Conservation (phyloP, 2,888 invertebrate genomes). For the Lamproptera curius region DNA sequence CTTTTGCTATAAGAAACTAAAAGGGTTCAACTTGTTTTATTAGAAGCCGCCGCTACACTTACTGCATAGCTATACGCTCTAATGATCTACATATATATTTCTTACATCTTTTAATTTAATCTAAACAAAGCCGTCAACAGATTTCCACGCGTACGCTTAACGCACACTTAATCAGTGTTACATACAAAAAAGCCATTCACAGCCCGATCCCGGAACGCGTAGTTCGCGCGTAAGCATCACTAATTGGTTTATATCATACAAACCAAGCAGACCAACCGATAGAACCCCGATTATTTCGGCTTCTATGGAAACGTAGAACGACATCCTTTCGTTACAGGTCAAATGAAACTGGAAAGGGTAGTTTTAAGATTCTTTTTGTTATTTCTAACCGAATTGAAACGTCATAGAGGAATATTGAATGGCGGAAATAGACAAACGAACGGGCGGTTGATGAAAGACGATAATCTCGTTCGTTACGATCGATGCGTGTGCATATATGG, state of each 20-base stretch:
- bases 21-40: too few relatives aligned
- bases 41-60: too few relatives aligned
- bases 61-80: slow-evolving; percentile 33
- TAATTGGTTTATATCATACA: slow-evolving; percentile 75
- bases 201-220: slow-evolving; percentile 41
- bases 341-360: slow-evolving; percentile 27
- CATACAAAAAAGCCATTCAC: slow-evolving; percentile 40
- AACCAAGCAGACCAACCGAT: slow-evolving; percentile 59
- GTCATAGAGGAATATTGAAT: slow-evolving; percentile 61
- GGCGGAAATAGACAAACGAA: slow-evolving; percentile 43
- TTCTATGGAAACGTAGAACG: not conserved
- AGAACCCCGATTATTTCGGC: slow-evolving; percentile 34
- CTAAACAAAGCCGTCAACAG: too few relatives aligned
- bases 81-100: too few relatives aligned
- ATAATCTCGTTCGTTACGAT: slow-evolving; percentile 62
- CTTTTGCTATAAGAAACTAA: too few relatives aligned
- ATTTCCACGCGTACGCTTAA: too few relatives aligned
- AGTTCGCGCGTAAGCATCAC: slow-evolving; percentile 70
- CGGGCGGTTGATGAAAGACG: slow-evolving; percentile 55
- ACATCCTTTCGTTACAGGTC: not conserved
- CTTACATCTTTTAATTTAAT: too few relatives aligned
- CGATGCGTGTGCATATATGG: slow-evolving; percentile 44
- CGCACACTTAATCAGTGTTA: slow-evolving; percentile 24
- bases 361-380: slow-evolving; percentile 40
- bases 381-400: slow-evolving; percentile 58